Percentiles rank a stretch among this genome's conserved stretches.
phyloP scores from a whole-genome alignment of 64 coral and sea anemone genomes.

The Anthopleura sola region DNA sequence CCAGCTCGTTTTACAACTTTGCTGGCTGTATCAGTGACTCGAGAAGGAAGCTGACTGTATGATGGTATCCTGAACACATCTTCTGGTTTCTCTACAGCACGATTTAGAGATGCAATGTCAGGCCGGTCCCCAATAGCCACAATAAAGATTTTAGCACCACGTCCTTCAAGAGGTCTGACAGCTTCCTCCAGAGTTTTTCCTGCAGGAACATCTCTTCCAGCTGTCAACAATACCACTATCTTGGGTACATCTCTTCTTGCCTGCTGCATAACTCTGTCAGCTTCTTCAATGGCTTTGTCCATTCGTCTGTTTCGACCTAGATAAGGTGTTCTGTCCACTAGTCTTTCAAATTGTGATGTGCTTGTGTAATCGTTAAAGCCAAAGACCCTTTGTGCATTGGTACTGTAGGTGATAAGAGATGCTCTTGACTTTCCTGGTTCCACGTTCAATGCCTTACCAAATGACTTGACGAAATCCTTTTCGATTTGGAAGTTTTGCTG shows the following conservation, averaged over 20 bases:
- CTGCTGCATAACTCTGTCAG: conserved; percentile 29
- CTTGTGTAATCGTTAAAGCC: conserved; percentile 10
- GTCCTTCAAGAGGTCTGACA: conserved; percentile 34
- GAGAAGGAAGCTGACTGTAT: not conserved
- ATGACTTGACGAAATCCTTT: conserved; percentile 76
- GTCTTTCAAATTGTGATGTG: not conserved
- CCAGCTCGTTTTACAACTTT: not conserved
- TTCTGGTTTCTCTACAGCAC: conserved; percentile 32
- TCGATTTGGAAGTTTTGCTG: conserved; percentile 40
- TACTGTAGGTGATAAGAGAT: conserved; percentile 63
- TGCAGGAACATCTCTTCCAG: conserved; percentile 35
- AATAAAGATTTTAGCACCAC: conserved; percentile 52
- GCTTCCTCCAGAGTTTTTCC: conserved; percentile 44
- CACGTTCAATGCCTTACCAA: conserved; percentile 58
- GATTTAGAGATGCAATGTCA: conserved; percentile 10
- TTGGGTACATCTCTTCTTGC: conserved; percentile 25
- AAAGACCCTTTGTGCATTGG: conserved; percentile 24
- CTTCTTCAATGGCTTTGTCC: conserved; percentile 30
- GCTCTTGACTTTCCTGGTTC: conserved; percentile 46
- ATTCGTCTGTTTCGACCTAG: conserved; percentile 15
- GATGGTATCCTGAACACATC: conserved; percentile 20
- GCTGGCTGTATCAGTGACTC: not conserved
- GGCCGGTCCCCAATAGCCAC: conserved; percentile 47
- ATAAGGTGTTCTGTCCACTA: conserved; percentile 5
- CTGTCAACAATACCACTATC: conserved; percentile 61